Conservation (phyloP, 2,888 invertebrate species). For the Sceliomorpha sp. region DNA sequence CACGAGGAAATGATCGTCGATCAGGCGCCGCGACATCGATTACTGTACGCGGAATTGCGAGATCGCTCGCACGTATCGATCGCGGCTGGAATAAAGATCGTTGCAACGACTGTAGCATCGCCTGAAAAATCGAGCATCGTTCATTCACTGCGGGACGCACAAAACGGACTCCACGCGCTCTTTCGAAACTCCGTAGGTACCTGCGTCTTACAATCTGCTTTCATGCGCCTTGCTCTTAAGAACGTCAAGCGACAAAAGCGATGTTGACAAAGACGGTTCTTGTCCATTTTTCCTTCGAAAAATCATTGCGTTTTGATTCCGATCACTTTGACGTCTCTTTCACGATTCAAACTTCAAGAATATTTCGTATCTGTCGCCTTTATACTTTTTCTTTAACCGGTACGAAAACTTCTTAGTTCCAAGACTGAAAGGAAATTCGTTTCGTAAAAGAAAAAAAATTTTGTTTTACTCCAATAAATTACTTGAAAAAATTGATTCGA, state of each 20-base stretch:
- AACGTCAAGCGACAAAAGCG: background rate
- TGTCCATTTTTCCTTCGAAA: background rate
- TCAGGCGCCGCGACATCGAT: slow-evolving; percentile 19
- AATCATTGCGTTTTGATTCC: slow-evolving; percentile 4
- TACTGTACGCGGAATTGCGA: slow-evolving; percentile 20
- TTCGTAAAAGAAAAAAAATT: too few relatives aligned
- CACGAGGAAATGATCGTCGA: background rate
- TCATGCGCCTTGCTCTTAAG: background rate
- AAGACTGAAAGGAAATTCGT: too few relatives aligned
- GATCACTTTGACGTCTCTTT: background rate
- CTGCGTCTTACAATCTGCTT: slow-evolving; percentile 15
- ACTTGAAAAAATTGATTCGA: too few relatives aligned
- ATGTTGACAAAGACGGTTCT: background rate
- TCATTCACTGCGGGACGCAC: slow-evolving; percentile 9
- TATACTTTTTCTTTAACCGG: slow-evolving; percentile 3
- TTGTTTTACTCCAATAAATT: too few relatives aligned
- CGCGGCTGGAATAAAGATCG: slow-evolving; percentile 29
- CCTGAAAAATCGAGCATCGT: slow-evolving; percentile 11
- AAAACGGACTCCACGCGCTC: slow-evolving; percentile 4
- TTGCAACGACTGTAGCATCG: background rate
- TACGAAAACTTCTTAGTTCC: too few relatives aligned
- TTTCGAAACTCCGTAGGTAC: slow-evolving; percentile 13
- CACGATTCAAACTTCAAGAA: background rate
- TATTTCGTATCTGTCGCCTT: too few relatives aligned
- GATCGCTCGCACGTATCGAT: slow-evolving; percentile 23